Conservation (phyloP, 1,140 invertebrate species). For the Theocolax elegans region DNA sequence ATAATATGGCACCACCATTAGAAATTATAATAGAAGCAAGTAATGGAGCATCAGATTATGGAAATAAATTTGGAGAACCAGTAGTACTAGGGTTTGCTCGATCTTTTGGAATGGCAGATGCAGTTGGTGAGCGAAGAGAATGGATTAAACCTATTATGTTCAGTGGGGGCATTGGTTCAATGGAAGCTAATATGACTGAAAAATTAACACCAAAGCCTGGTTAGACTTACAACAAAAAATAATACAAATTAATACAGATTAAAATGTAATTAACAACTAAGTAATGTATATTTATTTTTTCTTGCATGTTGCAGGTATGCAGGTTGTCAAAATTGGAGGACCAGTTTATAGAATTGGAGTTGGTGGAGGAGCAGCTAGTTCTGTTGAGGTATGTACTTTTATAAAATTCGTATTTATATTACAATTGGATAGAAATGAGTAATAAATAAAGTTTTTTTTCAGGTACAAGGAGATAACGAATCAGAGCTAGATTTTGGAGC, state of each 20-base stretch:
- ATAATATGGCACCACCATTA: conserved; percentile 89
- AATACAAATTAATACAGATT: neutral
- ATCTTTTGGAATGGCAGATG: conserved; percentile 85
- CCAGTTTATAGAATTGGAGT: conserved; percentile 97
- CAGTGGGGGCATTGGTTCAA: conserved; percentile 92
- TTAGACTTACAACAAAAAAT: conserved; percentile 48
- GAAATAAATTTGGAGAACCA: conserved; percentile 99
- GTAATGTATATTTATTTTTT: neutral
- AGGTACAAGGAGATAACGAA: conserved; percentile 88
- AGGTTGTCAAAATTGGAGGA: conserved; percentile 94
- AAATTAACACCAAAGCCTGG: conserved; percentile 80
- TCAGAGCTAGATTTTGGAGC: conserved; percentile 93
- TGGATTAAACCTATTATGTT: conserved; percentile 99
- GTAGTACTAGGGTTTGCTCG: conserved; percentile 90
- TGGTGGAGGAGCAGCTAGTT: conserved; percentile 95
- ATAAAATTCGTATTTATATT: too few relatives aligned
- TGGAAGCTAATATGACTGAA: conserved; percentile 82
- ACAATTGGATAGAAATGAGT: neutral
- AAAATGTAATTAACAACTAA: neutral
- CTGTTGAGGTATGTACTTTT: conserved; percentile 77
- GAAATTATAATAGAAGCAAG: conserved; percentile 94
- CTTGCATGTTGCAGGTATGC: conserved; percentile 72
- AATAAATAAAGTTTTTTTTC: conserved; percentile 38
- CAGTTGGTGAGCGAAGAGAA: conserved; percentile 80
- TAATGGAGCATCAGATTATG: conserved; percentile 98